Conservation (phyloP, 1,140 invertebrate species). For the Drosophila pectinifera region DNA sequence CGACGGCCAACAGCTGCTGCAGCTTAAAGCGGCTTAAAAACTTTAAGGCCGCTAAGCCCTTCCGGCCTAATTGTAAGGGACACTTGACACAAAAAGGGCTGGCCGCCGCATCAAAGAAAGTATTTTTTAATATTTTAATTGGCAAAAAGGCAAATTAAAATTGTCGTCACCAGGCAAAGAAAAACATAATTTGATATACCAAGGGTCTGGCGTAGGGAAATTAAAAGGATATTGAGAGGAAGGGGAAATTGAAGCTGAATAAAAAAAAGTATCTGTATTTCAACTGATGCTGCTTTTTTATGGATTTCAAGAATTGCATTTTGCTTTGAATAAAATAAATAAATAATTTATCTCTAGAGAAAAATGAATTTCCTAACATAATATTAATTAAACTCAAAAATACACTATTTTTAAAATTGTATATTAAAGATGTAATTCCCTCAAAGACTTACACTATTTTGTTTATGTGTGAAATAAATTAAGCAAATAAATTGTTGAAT, state of each 20-base stretch:
- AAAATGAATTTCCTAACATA: not conserved
- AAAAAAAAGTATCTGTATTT: not conserved
- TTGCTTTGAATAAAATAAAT: not conserved
- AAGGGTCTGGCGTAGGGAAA: not conserved
- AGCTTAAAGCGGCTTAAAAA: constrained; percentile 66
- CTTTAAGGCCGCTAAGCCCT: constrained; percentile 59
- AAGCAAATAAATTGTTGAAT: not conserved
- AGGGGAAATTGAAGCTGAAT: constrained; percentile 12
- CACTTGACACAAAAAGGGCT: constrained; percentile 44
- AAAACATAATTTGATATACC: constrained; percentile 23
- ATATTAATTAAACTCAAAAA: not conserved
- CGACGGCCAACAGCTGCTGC: constrained; percentile 59
- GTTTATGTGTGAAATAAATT: not conserved
- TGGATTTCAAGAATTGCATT: not conserved
- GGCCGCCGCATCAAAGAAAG: constrained; percentile 38
- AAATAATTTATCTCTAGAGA: too few relatives aligned
- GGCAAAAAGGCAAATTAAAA: constrained; percentile 45
- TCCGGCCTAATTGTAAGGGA: constrained; percentile 61
- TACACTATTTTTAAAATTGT: not conserved
- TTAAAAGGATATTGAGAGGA: constrained; percentile 4
- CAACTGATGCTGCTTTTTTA: not conserved
- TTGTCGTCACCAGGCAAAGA: constrained; percentile 18
- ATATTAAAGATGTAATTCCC: not conserved
- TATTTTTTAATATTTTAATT: constrained; percentile 63
- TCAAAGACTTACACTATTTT: not conserved